These are phyloP conservation scores for Amiota minor DNA, from an alignment of 2,888 invertebrate genomes.

Conservation along the genomic window DNA sequence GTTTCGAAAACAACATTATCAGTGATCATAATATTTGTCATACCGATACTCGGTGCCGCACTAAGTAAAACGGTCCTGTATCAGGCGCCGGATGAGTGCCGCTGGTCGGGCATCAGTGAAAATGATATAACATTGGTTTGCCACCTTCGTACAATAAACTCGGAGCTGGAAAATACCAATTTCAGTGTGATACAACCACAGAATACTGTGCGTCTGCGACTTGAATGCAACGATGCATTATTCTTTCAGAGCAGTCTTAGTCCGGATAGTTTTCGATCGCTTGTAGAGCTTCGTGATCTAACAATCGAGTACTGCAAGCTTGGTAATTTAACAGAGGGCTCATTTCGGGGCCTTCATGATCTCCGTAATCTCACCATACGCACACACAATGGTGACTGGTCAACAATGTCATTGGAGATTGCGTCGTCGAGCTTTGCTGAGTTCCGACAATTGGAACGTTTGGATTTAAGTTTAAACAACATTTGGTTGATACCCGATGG, in stretches of 20 bases:
- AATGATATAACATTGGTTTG: slow-evolving; percentile 83
- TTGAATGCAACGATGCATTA: slow-evolving; percentile 87
- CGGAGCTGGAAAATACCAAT: slow-evolving; percentile 90
- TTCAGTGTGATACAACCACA: slow-evolving; percentile 90
- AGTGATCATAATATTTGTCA: slow-evolving; percentile 70
- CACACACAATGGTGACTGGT: slow-evolving; percentile 89
- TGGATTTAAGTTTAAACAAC: slow-evolving; percentile 90
- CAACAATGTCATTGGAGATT: slow-evolving; percentile 88
- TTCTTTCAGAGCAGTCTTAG: slow-evolving; percentile 86
- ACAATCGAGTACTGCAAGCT: slow-evolving; percentile 91
- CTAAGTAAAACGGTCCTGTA: slow-evolving; percentile 75
- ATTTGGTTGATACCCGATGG: slow-evolving; percentile 91
- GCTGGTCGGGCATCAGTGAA: slow-evolving; percentile 72
- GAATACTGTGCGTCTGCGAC: slow-evolving; percentile 84
- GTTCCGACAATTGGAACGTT: slow-evolving; percentile 85
- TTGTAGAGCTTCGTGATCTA: slow-evolving; percentile 85
- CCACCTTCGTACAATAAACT: slow-evolving; percentile 87
- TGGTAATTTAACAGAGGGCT: slow-evolving; percentile 86
- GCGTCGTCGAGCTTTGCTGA: slow-evolving; percentile 85
- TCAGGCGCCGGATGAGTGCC: slow-evolving; percentile 89
- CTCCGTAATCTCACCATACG: slow-evolving; percentile 88
- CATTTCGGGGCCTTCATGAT: slow-evolving; percentile 85
- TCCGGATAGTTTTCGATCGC: slow-evolving; percentile 85
- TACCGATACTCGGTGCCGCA: slow-evolving; percentile 72
- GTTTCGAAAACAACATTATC: slow-evolving; percentile 64